Conservation (phyloP, 2,888 invertebrate genomes). For the Agriopis marginaria region DNA sequence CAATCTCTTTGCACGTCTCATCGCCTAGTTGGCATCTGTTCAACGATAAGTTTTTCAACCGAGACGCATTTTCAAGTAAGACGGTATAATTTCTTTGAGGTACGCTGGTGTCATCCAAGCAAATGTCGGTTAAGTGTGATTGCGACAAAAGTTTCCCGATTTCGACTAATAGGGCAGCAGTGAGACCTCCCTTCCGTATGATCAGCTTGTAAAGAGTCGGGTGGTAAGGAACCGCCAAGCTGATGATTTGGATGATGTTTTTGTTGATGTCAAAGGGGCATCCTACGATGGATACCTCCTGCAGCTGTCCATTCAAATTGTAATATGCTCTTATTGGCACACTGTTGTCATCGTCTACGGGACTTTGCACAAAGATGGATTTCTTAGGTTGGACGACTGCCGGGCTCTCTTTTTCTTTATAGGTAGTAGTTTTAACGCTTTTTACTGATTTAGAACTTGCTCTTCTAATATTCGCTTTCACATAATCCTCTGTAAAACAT, state of each 20-base stretch:
- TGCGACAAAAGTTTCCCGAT: slow-evolving; percentile 58
- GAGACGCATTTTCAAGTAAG: slow-evolving; percentile 54
- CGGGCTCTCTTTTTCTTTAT: neutral
- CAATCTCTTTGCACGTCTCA: slow-evolving; percentile 53
- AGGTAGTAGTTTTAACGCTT: neutral
- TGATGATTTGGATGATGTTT: slow-evolving; percentile 58
- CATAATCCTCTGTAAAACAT: slow-evolving; percentile 22
- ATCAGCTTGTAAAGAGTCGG: slow-evolving; percentile 53
- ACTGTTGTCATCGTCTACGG: neutral
- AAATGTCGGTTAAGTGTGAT: slow-evolving; percentile 66
- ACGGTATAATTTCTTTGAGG: slow-evolving; percentile 58
- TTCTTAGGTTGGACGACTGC: neutral
- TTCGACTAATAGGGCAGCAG: slow-evolving; percentile 50
- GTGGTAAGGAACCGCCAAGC: slow-evolving; percentile 62
- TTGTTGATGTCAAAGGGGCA: slow-evolving; percentile 45
- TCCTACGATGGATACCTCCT: slow-evolving; percentile 56
- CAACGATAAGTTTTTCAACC: slow-evolving; percentile 62
- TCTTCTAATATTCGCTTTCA: slow-evolving; percentile 6
- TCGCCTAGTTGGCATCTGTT: slow-evolving; percentile 63
- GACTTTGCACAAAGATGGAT: too few relatives aligned
- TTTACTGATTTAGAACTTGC: slow-evolving; percentile 14
- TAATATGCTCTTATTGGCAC: slow-evolving; percentile 56
- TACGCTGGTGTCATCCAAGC: slow-evolving; percentile 60
- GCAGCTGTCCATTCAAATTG: slow-evolving; percentile 49
- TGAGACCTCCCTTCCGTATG: slow-evolving; percentile 51